phyloP scores from a whole-genome alignment of 2,113 vertebrate species.

The Cepphus grylle region DNA sequence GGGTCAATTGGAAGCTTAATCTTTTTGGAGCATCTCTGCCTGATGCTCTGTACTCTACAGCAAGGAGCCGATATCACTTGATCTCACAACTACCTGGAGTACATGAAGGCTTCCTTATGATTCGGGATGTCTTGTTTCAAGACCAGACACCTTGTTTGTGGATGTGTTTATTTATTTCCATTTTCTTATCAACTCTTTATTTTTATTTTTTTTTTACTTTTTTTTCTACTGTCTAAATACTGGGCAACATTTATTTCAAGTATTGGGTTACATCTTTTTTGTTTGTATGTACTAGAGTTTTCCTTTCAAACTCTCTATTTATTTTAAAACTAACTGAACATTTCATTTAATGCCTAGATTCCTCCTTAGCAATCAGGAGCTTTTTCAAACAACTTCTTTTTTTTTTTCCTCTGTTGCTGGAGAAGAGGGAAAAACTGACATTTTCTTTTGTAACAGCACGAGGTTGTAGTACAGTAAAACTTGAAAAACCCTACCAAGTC shows the following conservation, averaged over 20 bases:
- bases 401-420: not conserved
- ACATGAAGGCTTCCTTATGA: not conserved
- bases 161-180: not conserved
- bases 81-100: not conserved
- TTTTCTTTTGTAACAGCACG: not conserved
- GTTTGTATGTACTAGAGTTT: not conserved
- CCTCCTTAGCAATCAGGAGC: not conserved
- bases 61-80: not conserved
- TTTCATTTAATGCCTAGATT: not conserved
- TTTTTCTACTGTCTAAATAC: not conserved
- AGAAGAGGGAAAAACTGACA: not conserved
- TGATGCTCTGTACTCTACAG: not conserved
- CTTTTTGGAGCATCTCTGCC: not conserved
- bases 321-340: not conserved
- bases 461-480: not conserved
- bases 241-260: not conserved
- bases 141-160: not conserved
- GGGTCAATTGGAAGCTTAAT: not conserved
- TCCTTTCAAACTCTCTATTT: not conserved
- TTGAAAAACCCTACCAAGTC: not conserved
- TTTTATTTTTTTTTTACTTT: not conserved
- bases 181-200: not conserved
- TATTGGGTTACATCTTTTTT: not conserved
- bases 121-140: not conserved
- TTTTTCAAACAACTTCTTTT: not conserved